phyloP scores from a whole-genome alignment of 2,113 vertebrate genomes.

The Odontophorus gujanensis region DNA sequence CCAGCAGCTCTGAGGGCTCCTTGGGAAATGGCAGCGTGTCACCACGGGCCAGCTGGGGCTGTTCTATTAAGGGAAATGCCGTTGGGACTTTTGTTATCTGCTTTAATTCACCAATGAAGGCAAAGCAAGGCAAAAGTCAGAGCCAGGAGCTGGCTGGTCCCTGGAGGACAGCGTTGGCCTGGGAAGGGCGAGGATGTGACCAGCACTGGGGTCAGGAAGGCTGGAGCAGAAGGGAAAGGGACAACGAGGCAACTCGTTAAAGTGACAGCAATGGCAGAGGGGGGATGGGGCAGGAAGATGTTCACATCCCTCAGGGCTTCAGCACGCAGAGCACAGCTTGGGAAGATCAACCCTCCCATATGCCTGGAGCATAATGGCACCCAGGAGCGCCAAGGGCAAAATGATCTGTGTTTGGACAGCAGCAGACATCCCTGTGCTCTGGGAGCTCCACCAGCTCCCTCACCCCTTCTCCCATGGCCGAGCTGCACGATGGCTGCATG shows the following conservation, averaged over 20 bases:
- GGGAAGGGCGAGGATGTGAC: neutral
- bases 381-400: neutral
- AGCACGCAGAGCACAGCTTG: neutral
- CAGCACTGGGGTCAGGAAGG: neutral
- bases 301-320: neutral
- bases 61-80: neutral
- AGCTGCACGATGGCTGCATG: neutral
- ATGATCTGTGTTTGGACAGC: neutral
- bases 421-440: neutral
- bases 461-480: neutral
- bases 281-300: neutral
- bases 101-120: neutral
- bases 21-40: neutral
- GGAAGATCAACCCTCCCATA: neutral
- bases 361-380: neutral
- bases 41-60: neutral
- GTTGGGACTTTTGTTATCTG: fast-evolving
- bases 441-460: neutral
- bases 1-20: neutral
- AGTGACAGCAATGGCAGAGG: neutral
- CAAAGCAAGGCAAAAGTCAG: neutral
- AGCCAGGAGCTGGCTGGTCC: neutral
- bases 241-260: neutral
- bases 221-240: neutral
- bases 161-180: neutral